Evolutionary conservation across 2,888 invertebrate species (phyloP), one percentile per base, ranked within the genome.

Genomic region (Mechanitis messenoides): DNA sequence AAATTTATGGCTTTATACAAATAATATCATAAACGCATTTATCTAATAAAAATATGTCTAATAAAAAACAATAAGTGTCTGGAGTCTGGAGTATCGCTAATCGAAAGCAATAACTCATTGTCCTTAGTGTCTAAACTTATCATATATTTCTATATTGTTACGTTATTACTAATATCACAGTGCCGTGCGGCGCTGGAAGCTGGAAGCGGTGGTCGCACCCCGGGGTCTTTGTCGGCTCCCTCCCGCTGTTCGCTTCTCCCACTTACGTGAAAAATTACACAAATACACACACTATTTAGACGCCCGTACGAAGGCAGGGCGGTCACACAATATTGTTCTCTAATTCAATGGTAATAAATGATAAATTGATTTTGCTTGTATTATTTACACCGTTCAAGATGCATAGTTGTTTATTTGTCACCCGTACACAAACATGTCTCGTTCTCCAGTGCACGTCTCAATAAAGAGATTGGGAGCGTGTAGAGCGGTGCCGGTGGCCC

Each of bases 151-250:
- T 74, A 75, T 76, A 76, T 78, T 77, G 83, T 81, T 75, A 78
- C 77, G 75, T 80, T 81, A 78, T 81, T 80, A 79, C 77, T 78
- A 75, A 77, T 71, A 78, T 77, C 77, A 74, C 74, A 73, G 75
- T 64, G 65, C 65, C 67, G 67, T 63, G 74, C 47, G 61, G 76
- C 77, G 50, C 31, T 50, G 50, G 79, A 65, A 67, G 62, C 57
- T 74, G 73, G 79, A 72, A 77, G 75, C 79, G 72, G 82, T 78
- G 77, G 83, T 73, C 71, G 77, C 78, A 66, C 83, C 81, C 83
- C 68, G 83, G 81, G 83, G 79, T 70, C 87, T 87, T 87, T 87
- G 87, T 84, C 87, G 88, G 87, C 75, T 78, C 80, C 84, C 84
- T 58, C 87, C 87, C 77, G 84, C 74, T 69, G 85, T 59, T 77